phyloP scores from a whole-genome alignment of 1,140 invertebrate genomes.

The Hermetia illucens region DNA sequence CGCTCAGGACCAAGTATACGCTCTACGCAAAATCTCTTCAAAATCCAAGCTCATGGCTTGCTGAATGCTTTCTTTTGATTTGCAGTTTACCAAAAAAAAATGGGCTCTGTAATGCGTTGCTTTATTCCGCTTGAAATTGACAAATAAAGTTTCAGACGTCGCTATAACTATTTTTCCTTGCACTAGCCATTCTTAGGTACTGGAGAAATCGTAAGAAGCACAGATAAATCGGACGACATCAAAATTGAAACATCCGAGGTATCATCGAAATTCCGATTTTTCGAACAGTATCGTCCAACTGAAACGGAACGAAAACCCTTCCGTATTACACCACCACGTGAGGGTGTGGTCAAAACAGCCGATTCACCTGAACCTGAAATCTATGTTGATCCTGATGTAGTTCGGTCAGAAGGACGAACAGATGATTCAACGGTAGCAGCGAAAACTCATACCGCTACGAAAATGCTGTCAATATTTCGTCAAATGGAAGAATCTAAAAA shows the following conservation, averaged over 20 bases:
- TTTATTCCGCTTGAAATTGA: too few relatives aligned
- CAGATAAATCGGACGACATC: slow-evolving; percentile 57
- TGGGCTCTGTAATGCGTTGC: too few relatives aligned
- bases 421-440: slow-evolving; percentile 34
- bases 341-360: slow-evolving; percentile 46
- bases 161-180: too few relatives aligned
- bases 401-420: background rate
- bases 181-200: too few relatives aligned
- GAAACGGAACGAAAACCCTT: slow-evolving; percentile 57
- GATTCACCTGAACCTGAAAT: slow-evolving; percentile 8
- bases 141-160: too few relatives aligned
- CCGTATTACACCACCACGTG: slow-evolving; percentile 72
- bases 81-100: too few relatives aligned
- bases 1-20: too few relatives aligned
- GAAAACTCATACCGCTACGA: slow-evolving; percentile 59
- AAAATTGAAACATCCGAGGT: slow-evolving; percentile 67
- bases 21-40: too few relatives aligned
- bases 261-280: slow-evolving; percentile 76
- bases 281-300: slow-evolving; percentile 70
- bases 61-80: too few relatives aligned
- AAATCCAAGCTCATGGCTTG: too few relatives aligned
- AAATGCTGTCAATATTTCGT: slow-evolving; percentile 74
- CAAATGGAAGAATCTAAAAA: slow-evolving; percentile 65
- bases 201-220: slow-evolving; percentile 57
- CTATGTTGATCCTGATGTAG: slow-evolving; percentile 3